Base-by-base conservation (phyloP, 2,113 vertebrate species). In the Scomber japonicus region DNA sequence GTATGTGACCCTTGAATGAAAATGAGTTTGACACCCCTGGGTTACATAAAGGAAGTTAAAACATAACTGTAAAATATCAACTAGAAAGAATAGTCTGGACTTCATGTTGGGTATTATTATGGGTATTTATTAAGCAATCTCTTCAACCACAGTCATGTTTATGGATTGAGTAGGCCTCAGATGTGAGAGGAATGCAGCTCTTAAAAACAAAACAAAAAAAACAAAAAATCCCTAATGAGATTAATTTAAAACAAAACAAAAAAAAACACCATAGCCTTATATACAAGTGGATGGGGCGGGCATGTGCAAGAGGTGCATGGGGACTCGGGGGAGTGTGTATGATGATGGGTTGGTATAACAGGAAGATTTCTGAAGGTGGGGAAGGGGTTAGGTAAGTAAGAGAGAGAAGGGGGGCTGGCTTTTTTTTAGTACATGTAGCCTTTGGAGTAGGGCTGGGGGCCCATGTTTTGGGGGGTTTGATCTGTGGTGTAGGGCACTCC, bases 381-480 rank as follows among this genome's bases (percentile, higher is more conserved):
- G 35, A 48, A 63, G 56, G 54, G 21, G 21, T 21, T 21, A 21
- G 21, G 17, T 21, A 44, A 70, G 71, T 2, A 15, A 0, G 11
- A 0, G 61, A 30, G 35, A 5, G 21, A 17, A 82, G 31, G 21
- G 24, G 84, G 45, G 68, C 19, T 84, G 87, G 89, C 87, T 27
- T 27, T 21, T 21, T 35, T 84, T 94, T 97, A 98, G 92, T 96
- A 99, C 1, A 95, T 96, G 93, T 96, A 98, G 94, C 96, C 94
- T 93, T 97, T 97, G 95, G 96, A 94, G 90, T 97, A 97, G 89
- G 94, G 93, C 95, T 98, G 97, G 7, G 95, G 65, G 50, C 95
- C 94, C 90, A 96, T 92, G 87, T 93, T 94, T 61, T 95, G 94
- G 1, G 95, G 92, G 71, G 86, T 82, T 80, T 89, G 91, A 70